Evolutionary conservation across 2,113 vertebrate species (phyloP), one percentile per base, ranked within the genome.

Genomic region (Myotis yumanensis): DNA sequence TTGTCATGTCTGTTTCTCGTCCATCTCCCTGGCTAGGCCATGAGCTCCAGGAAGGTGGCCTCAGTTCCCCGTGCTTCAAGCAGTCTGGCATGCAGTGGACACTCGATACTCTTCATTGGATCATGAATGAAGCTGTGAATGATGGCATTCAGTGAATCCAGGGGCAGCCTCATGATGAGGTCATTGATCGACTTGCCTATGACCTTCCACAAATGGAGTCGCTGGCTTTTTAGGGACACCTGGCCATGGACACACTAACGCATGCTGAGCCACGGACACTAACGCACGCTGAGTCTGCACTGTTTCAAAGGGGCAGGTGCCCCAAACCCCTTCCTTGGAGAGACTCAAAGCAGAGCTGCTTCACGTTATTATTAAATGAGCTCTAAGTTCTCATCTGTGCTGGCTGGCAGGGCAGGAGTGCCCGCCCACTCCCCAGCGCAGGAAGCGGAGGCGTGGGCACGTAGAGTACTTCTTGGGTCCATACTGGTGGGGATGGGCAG

Each of bases 1-100:
- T 11, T 14, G 0, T 12, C 4, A 0, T 11, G 62, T 30, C 32
- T 40, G 37, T 30, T 25, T 51, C 7, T 20, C 0, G 8, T 6
- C 30, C 2, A 0, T 23, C 30, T 32, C 10, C 32, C 37, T 35
- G 1, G 8, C 46, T 0, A 4, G 15, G 30, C 3, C 30, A 0
- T 12, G 1, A 25, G 51, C 0, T 3, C 84, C 68, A 4, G 71
- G 82, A 84, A 12, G 81, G 15, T 32, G 0, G 32, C 62, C 43
- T 3, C 25, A 2, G 3, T 51, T 2, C 35, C 52, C 20, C 0
- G 0, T 8, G 4, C 62, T 51, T 32, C 28, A 10, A 37, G 28
- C 18, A 0, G 43, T 2, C 69, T 15, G 15, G 54, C 30, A 40
- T 30, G 2, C 4, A 32, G 15, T 3, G 57, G 32, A 37, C 37